Evolutionary conservation across 2,888 invertebrate genomes (phyloP), one percentile per base, ranked within the genome.

Genomic region (Mylabris sibirica): DNA sequence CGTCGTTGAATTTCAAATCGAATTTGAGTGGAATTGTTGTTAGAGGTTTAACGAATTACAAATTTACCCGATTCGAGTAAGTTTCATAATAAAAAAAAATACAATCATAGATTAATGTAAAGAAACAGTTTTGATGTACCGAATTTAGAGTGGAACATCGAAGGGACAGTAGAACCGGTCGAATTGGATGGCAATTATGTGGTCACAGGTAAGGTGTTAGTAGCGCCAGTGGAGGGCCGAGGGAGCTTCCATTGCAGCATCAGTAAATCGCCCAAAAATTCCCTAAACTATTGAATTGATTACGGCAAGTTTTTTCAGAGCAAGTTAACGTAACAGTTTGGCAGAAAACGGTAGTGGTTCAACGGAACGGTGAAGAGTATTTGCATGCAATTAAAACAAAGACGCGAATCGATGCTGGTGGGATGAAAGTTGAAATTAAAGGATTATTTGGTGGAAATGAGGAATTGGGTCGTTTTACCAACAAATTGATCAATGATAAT

Each of bases 401-500:
- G 34, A 75, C 72, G 30, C 67, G 70, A 20, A 76, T 79, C 8
- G 26, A 67, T 26, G 76, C 77, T 8, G 75, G 71, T 22, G 74
- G 74, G 14, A 77, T 78, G 0, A 74, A 74, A 60, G 73, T 73
- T 12, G 63, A 72, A 59, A 67, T 80, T 24, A 63, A 78, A 3
- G 79, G 80, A 17, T 72, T 81, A 3, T 81, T 81, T 63, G 69
- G 66, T 44, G 74, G 76, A 26, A 79, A 79, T 69, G 69, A 68
- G 9, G 71, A 74, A 70, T 59, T 81, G 20, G 75, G 66, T 69
- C 62, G 67, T 8, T 72, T 78, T 4, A 81, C 83, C 22, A 84
- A 85, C 66, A 75, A 77, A 60, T 77, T 82, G 4, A 81, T 85
- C 63, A 82, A 80, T 64, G 82, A 83, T 59, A 85, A 85, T 70